Evolutionary conservation across 1,140 invertebrate genomes (phyloP), one percentile per base, ranked within the genome.

Genomic region (Drosophila nikananu): DNA sequence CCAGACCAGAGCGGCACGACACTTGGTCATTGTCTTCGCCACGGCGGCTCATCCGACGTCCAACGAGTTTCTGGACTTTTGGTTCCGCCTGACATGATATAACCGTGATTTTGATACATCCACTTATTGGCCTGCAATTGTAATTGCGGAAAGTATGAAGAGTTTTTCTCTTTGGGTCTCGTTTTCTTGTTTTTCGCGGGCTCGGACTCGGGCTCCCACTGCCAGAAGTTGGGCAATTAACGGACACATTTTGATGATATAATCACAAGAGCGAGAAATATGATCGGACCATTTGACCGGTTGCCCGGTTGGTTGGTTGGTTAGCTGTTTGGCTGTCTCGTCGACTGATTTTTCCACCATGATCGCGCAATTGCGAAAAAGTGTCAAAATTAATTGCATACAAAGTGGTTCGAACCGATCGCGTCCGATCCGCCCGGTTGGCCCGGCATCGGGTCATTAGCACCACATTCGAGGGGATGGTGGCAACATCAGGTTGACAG

Each of bases 81-180:
- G 70, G 70, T 74, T 77, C 75, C 75, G 75, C 57, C 57, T 78
- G 65, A 78, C 51, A 77, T 78, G 75, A 78, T 78, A 77, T 78
- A 78, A 70, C 57, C 49, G 30, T 48, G 35, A 19, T 57, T 55
- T 49, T 41, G 63, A 65, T 65, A 58, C 46, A 51, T 51, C 74
- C 62, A 49, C 58, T 77, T 66, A 75, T 76, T 70, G 74, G 64
- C 21, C 73, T 41, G 63, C 63, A 61, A 76, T 75, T 76, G 73
- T 44, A 23, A 32, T 39, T 57, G 55, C 55, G 54, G 54, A 75
- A 65, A 64, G 74, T 75, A 57, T 48, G 59, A 10, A 3, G 30
- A 21, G 51, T 21, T 51, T 59, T 61, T 46, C 46, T 57, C 42
- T 32, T 54, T 37, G 21, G 46, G 46, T 17, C 46, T 32, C 13